phyloP scores from a whole-genome alignment of 2,888 invertebrate genomes.

The Coelopa pilipes region DNA sequence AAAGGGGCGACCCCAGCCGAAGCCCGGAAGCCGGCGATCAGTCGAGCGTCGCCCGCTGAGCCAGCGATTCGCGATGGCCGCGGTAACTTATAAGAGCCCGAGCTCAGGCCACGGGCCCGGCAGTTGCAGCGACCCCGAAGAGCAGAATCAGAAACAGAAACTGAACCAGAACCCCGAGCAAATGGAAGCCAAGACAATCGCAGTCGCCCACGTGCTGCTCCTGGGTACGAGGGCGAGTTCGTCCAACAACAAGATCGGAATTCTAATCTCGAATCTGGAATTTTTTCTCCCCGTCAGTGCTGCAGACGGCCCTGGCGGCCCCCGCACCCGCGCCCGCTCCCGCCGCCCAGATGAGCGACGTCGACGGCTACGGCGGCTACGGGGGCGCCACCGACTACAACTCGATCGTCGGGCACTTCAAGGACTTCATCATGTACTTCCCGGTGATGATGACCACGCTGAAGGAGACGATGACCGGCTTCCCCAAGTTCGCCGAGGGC shows the following conservation, averaged over 20 bases:
- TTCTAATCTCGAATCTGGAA: background rate
- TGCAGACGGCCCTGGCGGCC: background rate
- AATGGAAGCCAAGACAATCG: constrained; percentile 10
- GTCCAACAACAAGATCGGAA: background rate
- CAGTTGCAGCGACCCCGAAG: background rate
- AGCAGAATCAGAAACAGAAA: background rate
- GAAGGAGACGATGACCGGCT: constrained; percentile 61
- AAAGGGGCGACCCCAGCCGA: too few relatives aligned
- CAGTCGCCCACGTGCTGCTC: background rate
- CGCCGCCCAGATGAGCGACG: constrained; percentile 45
- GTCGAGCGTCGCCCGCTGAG: too few relatives aligned
- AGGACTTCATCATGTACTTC: constrained; percentile 63
- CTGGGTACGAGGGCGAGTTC: constrained; percentile 9
- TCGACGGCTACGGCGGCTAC: constrained; percentile 47
- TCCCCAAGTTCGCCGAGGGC: constrained; percentile 61
- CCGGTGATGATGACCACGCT: constrained; percentile 63
- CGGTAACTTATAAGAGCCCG: too few relatives aligned
- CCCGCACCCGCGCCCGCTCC: constrained; percentile 16
- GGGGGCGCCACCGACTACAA: constrained; percentile 55
- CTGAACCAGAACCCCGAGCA: background rate
- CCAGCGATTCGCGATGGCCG: too few relatives aligned
- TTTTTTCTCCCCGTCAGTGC: background rate
- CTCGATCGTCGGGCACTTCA: constrained; percentile 58
- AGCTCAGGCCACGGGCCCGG: background rate
- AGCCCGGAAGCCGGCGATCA: too few relatives aligned